Evolutionary conservation across 2,888 invertebrate genomes (phyloP).

Genomic region (Peribatodes rhomboidaria): DNA sequence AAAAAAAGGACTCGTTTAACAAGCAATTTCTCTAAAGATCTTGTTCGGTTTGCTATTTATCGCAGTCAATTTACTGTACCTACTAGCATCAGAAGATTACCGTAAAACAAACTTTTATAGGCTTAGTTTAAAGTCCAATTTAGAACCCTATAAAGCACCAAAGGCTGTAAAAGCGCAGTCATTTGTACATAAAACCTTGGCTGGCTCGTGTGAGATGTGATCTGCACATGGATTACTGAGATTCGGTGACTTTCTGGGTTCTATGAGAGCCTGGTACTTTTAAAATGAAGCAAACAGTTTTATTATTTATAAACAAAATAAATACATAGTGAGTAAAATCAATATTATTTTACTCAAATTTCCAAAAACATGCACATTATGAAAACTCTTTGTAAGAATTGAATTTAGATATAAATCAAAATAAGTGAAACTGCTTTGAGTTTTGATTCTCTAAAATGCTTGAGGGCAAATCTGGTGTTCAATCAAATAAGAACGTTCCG

Average conservation of each 20-base stretch:
- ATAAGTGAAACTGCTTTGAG: not conserved
- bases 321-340: too few relatives aligned
- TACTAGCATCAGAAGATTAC: not conserved
- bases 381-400: too few relatives aligned
- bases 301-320: not conserved
- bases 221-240: constrained; percentile 55
- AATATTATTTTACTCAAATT: too few relatives aligned
- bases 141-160: constrained; percentile 31
- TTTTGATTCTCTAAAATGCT: not conserved
- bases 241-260: not conserved
- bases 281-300: not conserved
- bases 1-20: too few relatives aligned
- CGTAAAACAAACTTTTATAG: constrained; percentile 14
- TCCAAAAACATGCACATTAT: too few relatives aligned
- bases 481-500: constrained; percentile 9
- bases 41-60: not conserved
- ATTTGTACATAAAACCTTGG: constrained; percentile 26
- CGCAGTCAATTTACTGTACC: not conserved
- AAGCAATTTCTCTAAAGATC: too few relatives aligned
- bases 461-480: constrained; percentile 4
- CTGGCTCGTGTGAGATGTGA: constrained; percentile 49
- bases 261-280: constrained; percentile 9
- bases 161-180: constrained; percentile 38
- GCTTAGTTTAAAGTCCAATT: constrained; percentile 17
- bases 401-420: not conserved